These are phyloP conservation scores for Smutsia gigantea DNA, from an alignment of 2,797 vertebrate species.

Conservation along the genomic window DNA sequence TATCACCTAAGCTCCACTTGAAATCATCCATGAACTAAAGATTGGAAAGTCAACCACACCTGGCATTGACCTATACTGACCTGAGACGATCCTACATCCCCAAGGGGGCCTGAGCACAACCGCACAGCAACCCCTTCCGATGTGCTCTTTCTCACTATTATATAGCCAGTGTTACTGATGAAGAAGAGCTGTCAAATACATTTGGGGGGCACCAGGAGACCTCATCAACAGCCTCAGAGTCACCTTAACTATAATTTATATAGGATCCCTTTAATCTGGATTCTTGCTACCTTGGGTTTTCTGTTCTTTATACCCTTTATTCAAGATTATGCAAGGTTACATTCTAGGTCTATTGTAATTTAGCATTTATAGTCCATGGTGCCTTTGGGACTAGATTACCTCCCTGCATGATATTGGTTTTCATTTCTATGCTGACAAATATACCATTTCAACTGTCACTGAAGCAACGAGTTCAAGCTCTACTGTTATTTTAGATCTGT, in stretches of 20 bases:
- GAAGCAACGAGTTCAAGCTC: slow-evolving; percentile 66
- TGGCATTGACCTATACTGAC: background rate
- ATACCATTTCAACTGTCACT: slow-evolving; percentile 64
- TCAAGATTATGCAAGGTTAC: slow-evolving; percentile 58
- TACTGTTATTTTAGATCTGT: slow-evolving; percentile 60
- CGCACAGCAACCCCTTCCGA: background rate
- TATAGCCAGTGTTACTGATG: background rate
- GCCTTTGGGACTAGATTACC: slow-evolving; percentile 69
- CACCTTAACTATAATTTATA: background rate
- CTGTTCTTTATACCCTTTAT: background rate
- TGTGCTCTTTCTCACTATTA: background rate
- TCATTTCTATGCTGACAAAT: slow-evolving; percentile 73
- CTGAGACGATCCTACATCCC: background rate
- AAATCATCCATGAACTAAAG: background rate
- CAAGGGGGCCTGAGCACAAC: background rate
- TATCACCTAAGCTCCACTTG: background rate
- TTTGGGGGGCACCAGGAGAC: background rate
- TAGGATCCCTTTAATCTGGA: background rate
- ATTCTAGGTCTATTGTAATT: slow-evolving; percentile 68
- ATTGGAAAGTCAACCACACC: background rate
- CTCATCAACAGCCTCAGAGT: background rate
- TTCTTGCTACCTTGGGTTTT: slow-evolving; percentile 32
- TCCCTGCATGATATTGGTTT: slow-evolving; percentile 54
- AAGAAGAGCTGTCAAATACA: background rate
- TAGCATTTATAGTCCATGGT: slow-evolving; percentile 61